A percentile compares a stretch with the other conserved stretches of the same genome.
Conservation (phyloP, 2,888 invertebrate species). For the Entomobrya proxima region DNA sequence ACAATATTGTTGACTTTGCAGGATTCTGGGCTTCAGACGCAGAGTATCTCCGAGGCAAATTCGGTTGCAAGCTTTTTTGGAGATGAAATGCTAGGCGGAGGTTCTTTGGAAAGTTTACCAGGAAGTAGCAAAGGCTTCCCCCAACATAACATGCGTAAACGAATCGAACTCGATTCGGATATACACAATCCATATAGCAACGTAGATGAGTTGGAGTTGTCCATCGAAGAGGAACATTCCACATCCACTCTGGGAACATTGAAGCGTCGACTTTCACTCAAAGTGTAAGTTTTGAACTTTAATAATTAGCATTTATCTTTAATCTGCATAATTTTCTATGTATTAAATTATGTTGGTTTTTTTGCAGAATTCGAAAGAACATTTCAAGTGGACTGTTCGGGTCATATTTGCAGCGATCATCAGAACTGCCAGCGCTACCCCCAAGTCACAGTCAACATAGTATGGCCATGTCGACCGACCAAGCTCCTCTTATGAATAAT, state of each 20-base stretch:
- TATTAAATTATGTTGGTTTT: too few species aligned
- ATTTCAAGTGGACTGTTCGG: constrained; percentile 45
- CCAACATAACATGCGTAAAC: background rate
- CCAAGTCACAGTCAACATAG: background rate
- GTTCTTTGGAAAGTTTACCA: constrained; percentile 24
- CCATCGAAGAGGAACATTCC: constrained; percentile 57
- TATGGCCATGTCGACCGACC: background rate
- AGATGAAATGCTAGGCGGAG: background rate
- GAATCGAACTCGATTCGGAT: constrained; percentile 31
- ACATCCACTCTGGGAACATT: constrained; percentile 42
- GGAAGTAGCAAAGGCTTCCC: background rate
- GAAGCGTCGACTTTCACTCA: constrained; percentile 38
- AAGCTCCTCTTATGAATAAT: constrained; percentile 1
- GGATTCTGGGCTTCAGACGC: constrained; percentile 42
- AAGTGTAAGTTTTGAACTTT: constrained; percentile 12
- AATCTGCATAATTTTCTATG: background rate
- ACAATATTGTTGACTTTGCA: background rate
- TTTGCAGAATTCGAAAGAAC: background rate
- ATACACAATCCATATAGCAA: constrained; percentile 32
- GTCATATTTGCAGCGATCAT: constrained; percentile 6
- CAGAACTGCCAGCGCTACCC: background rate
- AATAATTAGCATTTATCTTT: background rate
- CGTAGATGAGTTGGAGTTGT: constrained; percentile 37
- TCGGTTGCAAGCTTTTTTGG: constrained; percentile 29
- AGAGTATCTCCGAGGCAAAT: background rate